Evolutionary conservation across 2,888 invertebrate genomes (phyloP).

Genomic region (Drosophila suboccidentalis): DNA sequence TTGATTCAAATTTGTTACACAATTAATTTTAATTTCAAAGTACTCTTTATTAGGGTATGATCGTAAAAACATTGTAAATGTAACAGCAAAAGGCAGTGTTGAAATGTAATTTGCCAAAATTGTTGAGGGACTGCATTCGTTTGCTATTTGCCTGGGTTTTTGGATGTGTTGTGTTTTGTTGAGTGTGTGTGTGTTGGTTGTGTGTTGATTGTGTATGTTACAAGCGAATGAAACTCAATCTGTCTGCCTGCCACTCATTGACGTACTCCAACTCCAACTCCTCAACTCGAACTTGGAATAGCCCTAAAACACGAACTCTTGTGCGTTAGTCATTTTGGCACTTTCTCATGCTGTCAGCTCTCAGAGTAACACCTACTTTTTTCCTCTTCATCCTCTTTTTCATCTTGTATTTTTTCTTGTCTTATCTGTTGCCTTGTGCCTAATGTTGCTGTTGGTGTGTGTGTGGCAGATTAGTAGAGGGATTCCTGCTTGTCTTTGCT

Average conservation of each 20-base stretch:
- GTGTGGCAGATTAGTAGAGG: constrained; percentile 69
- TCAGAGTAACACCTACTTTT: constrained; percentile 64
- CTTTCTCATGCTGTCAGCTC: constrained; percentile 79
- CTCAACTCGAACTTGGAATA: constrained; percentile 6
- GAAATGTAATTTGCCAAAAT: constrained; percentile 80
- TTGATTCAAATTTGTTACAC: background rate
- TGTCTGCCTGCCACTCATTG: constrained; percentile 73
- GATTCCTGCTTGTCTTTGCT: constrained; percentile 28
- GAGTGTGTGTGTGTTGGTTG: constrained; percentile 13
- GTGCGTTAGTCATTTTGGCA: constrained; percentile 79
- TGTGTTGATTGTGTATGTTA: constrained; percentile 45
- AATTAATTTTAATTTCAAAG: background rate
- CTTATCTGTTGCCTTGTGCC: constrained; percentile 18
- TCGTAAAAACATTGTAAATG: constrained; percentile 41
- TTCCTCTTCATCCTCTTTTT: constrained; percentile 20
- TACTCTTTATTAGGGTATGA: constrained; percentile 33
- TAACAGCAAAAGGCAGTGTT: constrained; percentile 70
- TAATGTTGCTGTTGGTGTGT: constrained; percentile 13
- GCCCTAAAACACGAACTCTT: constrained; percentile 40
- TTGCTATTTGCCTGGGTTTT: constrained; percentile 45
- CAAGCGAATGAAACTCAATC: constrained; percentile 79
- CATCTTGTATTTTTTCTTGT: background rate
- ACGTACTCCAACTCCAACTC: background rate
- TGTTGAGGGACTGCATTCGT: constrained; percentile 64
- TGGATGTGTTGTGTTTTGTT: constrained; percentile 3